Percentiles rank a stretch among this genome's conserved stretches.
Conservation (phyloP, 1,140 invertebrate genomes). For the Drosophila quadrilineata region DNA sequence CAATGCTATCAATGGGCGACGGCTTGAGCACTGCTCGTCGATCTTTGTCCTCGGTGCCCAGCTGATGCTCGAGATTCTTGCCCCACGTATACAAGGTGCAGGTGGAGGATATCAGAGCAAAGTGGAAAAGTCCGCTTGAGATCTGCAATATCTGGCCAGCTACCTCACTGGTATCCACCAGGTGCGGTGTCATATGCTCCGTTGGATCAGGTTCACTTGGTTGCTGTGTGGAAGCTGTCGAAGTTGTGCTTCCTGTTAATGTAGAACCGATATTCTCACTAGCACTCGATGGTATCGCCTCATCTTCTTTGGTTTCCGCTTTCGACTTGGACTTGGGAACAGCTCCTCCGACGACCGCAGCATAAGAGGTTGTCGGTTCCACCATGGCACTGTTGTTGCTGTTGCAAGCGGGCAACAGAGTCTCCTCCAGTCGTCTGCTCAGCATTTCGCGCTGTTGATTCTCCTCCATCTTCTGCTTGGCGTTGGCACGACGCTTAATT, state of each 20-base stretch:
- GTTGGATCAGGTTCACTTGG: slow-evolving; percentile 62
- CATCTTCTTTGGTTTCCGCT: slow-evolving; percentile 46
- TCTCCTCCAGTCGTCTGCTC: slow-evolving; percentile 69
- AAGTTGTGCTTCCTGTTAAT: neutral
- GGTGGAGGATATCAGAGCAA: slow-evolving; percentile 83
- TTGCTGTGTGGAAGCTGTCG: neutral
- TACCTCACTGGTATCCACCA: slow-evolving; percentile 84
- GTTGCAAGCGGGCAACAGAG: slow-evolving; percentile 38
- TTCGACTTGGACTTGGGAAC: slow-evolving; percentile 39
- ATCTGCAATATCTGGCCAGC: slow-evolving; percentile 84
- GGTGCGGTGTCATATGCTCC: slow-evolving; percentile 83
- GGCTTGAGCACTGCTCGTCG: slow-evolving; percentile 81
- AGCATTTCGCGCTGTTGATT: slow-evolving; percentile 67
- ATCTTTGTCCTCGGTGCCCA: slow-evolving; percentile 84
- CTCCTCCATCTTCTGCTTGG: slow-evolving; percentile 82
- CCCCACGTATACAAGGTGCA: slow-evolving; percentile 86
- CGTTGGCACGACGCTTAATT: slow-evolving; percentile 84
- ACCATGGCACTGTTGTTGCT: slow-evolving; percentile 33
- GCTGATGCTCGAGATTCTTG: slow-evolving; percentile 86
- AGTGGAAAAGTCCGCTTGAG: slow-evolving; percentile 85
- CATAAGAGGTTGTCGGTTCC: slow-evolving; percentile 60
- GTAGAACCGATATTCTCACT: slow-evolving; percentile 36
- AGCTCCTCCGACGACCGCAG: slow-evolving; percentile 59
- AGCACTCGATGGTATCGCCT: slow-evolving; percentile 53
- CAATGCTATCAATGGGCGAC: slow-evolving; percentile 71